Evolutionary conservation across 2,113 vertebrate species (phyloP), one percentile per base, ranked within the genome.

Genomic region (Micronisus gabar): DNA sequence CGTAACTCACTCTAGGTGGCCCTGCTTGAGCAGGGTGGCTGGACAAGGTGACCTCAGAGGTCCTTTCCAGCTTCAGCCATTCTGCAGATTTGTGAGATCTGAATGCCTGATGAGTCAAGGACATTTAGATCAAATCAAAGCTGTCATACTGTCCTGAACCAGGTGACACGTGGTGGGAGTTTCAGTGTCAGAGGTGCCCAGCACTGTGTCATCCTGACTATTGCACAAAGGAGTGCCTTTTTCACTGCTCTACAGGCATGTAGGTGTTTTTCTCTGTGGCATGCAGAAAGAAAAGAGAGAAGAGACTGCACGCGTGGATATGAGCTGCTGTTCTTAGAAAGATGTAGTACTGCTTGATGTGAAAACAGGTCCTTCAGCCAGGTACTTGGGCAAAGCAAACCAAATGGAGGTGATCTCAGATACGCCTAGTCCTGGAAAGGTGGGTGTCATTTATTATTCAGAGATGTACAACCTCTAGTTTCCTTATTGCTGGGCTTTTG

Each of bases 391-490:
- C 0, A 4, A 65, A 61, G 36, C 7, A 94, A 72, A 73, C 6
- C 22, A 50, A 56, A 53, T 15, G 22, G 52, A 27, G 14, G 29
- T 50, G 36, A 32, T 38, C 6, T 22, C 59, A 73, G 29, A 47
- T 32, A 14, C 4, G 4, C 7, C 15, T 32, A 0, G 0, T 9
- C 23, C 38, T 41, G 17, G 47, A 52, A 70, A 36, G 27, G 7
- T 36, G 15, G 21, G 17, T 15, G 19, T 6, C 32, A 8, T 61
- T 91, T 76, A 15, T 63, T 71, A 41, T 30, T 66, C 32, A 71
- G 5, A 20, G 27, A 22, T 58, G 15, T 74, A 58, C 13, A 55
- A 86, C 75, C 4, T 70, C 11, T 30, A 38, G 6, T n/a, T 63
- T 70, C 65, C 43, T 67, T 71, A 30, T 63, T 40, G 21, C 15